phyloP scores from a whole-genome alignment of 2,797 vertebrate genomes.

The Myripristis jacobus region DNA sequence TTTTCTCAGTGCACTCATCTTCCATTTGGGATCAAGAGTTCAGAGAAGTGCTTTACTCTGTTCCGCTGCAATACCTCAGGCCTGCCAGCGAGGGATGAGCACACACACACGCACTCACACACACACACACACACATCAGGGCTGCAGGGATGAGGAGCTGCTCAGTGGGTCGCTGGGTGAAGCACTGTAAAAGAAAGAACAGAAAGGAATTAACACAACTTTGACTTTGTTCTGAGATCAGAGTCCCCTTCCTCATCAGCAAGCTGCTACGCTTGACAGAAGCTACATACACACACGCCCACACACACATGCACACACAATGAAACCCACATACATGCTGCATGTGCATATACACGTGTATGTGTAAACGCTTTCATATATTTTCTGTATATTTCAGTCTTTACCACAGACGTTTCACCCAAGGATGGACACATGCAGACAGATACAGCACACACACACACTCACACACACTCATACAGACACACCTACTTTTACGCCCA shows the following conservation, averaged over 20 bases:
- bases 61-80: slow-evolving; percentile 14
- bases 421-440: not conserved
- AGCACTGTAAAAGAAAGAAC: slow-evolving; percentile 41
- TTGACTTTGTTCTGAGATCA: slow-evolving; percentile 31
- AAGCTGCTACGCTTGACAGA: slow-evolving; percentile 39
- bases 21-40: slow-evolving; percentile 52
- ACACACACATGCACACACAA: slow-evolving; percentile 8
- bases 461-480: slow-evolving; percentile 13
- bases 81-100: slow-evolving; percentile 9
- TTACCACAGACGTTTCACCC: too few relatives aligned
- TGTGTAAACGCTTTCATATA: too few relatives aligned
- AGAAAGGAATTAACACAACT: slow-evolving; percentile 27
- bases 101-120: slow-evolving; percentile 11
- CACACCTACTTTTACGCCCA: not conserved
- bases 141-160: slow-evolving; percentile 12
- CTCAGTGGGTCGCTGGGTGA: slow-evolving; percentile 3
- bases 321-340: too few relatives aligned
- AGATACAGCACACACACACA: not conserved
- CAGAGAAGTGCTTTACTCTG: slow-evolving; percentile 27
- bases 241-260: slow-evolving; percentile 1
- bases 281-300: slow-evolving; percentile 11
- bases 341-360: too few relatives aligned
- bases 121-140: not conserved
- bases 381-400: too few relatives aligned
- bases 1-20: slow-evolving; percentile 11